These are phyloP conservation scores for Caenorhabditis sulstoni DNA, from an alignment of 2,888 invertebrate species.

Conservation along the genomic window DNA sequence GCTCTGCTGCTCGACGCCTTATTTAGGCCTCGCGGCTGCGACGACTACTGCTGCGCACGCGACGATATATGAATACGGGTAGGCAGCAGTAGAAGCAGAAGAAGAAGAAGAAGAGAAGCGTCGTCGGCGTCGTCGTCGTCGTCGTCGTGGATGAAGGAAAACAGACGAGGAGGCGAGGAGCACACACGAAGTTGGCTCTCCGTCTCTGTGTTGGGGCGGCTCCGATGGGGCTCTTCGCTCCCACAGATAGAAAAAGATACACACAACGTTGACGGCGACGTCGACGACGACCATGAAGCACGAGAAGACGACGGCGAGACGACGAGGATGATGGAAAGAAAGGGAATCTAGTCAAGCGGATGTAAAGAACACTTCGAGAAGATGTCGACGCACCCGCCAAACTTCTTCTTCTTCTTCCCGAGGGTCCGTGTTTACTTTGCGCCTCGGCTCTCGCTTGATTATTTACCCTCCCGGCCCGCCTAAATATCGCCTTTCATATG, in stretches of 20 bases:
- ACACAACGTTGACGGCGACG: slow-evolving; percentile 2
- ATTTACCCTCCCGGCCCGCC: slow-evolving; percentile 39
- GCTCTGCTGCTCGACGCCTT: slow-evolving; percentile 56
- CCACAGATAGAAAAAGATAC: slow-evolving; percentile 14
- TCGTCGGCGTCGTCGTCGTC: too few relatives aligned
- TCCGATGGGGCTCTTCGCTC: slow-evolving; percentile 17
- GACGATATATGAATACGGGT: slow-evolving; percentile 49
- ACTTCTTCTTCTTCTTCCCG: slow-evolving; percentile 3
- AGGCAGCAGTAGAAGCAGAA: slow-evolving; percentile 27
- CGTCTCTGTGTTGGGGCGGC: slow-evolving; percentile 1
- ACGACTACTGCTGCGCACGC: slow-evolving; percentile 50
- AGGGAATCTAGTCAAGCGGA: slow-evolving; percentile 43
- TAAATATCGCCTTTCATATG: slow-evolving; percentile 48
- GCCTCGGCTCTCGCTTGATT: slow-evolving; percentile 41
- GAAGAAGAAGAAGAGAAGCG: slow-evolving; percentile 26
- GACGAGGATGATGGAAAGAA: slow-evolving; percentile 17
- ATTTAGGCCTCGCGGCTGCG: slow-evolving; percentile 41
- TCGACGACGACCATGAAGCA: slow-evolving; percentile 12
- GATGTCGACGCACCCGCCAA: slow-evolving; percentile 1
- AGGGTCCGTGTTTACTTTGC: slow-evolving; percentile 46
- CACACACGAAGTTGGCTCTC: slow-evolving; percentile 11
- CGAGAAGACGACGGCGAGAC: too few relatives aligned
- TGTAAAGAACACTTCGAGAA: slow-evolving; percentile 37
- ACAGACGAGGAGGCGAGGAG: background rate
- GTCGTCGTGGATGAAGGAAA: background rate